These are phyloP conservation scores for Hesperophylax magnus DNA, from an alignment of 1,140 invertebrate genomes.

Conservation along the genomic window DNA sequence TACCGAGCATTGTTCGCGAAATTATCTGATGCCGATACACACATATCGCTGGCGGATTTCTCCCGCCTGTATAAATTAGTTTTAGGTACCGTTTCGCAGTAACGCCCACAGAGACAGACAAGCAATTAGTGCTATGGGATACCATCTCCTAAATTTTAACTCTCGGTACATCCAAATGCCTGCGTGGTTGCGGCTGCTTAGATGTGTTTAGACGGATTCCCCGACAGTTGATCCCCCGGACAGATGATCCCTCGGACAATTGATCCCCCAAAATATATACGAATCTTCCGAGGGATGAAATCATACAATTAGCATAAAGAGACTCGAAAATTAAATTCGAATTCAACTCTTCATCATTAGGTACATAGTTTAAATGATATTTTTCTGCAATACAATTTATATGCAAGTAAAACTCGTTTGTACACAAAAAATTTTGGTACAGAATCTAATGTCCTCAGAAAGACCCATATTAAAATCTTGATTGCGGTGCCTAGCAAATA, in stretches of 20 bases:
- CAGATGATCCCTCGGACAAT: no score
- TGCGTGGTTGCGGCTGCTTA: neutral
- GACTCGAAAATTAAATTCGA: no score
- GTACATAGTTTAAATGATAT: no score
- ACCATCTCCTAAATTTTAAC: neutral
- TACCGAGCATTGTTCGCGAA: conserved; percentile 43
- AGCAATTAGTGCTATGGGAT: conserved; percentile 25
- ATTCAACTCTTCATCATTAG: no score
- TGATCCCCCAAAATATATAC: no score
- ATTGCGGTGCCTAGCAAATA: neutral
- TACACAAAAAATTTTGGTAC: no score
- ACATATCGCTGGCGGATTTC: conserved; percentile 25
- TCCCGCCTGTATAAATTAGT: conserved; percentile 39
- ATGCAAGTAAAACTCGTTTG: no score
- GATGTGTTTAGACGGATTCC: neutral
- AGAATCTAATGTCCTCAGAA: no score
- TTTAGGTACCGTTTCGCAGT: conserved; percentile 18
- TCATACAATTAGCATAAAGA: no score
- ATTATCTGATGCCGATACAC: conserved; percentile 47
- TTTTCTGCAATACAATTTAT: no score
- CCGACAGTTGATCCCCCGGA: no score
- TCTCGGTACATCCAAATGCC: neutral
- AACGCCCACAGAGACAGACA: conserved; percentile 18
- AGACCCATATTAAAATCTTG: neutral
- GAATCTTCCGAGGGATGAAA: no score